phyloP scores from a whole-genome alignment of 2,113 vertebrate species.

The Sporophila hypoxantha region DNA sequence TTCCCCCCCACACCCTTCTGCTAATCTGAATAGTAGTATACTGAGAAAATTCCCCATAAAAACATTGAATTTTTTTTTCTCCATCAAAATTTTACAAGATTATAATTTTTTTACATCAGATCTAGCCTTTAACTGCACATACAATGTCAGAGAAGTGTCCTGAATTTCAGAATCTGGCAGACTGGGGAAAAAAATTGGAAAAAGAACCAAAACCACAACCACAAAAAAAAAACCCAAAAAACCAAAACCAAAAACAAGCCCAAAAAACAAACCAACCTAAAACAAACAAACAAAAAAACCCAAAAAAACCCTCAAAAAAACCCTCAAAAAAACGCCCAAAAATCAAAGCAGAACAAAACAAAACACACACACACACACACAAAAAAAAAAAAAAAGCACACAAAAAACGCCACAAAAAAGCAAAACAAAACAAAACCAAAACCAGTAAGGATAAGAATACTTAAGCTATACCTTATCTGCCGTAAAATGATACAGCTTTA shows the following conservation, averaged over 20 bases:
- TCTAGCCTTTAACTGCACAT: not conserved
- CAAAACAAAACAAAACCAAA: not conserved
- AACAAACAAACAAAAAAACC: not conserved
- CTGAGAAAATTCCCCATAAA: not conserved
- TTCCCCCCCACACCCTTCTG: not conserved
- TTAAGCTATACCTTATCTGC: not conserved
- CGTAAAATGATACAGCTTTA: not conserved
- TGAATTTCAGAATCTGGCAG: not conserved
- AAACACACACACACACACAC: too few relatives aligned
- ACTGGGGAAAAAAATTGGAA: not conserved
- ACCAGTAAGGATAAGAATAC: not conserved
- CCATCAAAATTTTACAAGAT: not conserved
- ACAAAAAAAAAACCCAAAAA: too few relatives aligned
- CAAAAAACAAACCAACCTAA: too few relatives aligned
- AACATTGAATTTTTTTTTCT: not conserved
- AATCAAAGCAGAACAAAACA: too few relatives aligned
- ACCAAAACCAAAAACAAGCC: not conserved
- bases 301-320: not conserved
- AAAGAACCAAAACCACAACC: not conserved
- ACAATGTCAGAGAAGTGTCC: not conserved
- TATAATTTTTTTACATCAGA: not conserved
- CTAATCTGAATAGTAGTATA: too few relatives aligned
- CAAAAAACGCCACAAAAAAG: too few relatives aligned
- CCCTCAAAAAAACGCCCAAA: not conserved
- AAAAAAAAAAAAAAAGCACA: not conserved